Percentiles rank a stretch among this genome's conserved stretches.
These are phyloP conservation scores for Drosophila mayaguana DNA, from an alignment of 2,888 invertebrate genomes.

Conservation along the genomic window DNA sequence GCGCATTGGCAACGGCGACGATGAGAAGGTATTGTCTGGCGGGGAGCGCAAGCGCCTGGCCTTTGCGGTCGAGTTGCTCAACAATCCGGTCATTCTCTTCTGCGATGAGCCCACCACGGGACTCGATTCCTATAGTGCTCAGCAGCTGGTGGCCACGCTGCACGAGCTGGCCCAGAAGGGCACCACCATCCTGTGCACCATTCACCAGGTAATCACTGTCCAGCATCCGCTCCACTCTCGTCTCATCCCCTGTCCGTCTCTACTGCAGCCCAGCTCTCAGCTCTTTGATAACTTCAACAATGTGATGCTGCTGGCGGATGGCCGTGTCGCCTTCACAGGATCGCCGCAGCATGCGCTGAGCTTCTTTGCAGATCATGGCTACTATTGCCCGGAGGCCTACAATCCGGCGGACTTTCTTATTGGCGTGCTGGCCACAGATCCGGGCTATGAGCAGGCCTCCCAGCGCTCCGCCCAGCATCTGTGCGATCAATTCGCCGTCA, in stretches of 20 bases:
- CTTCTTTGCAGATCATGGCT: conserved; percentile 91
- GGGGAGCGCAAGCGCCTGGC: conserved; percentile 97
- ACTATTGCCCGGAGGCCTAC: conserved; percentile 91
- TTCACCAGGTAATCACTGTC: conserved; percentile 87
- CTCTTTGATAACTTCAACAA: conserved; percentile 93
- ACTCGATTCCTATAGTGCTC: conserved; percentile 95
- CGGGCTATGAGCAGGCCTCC: conserved; percentile 91
- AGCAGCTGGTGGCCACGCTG: conserved; percentile 91
- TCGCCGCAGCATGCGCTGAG: conserved; percentile 88
- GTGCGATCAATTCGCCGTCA: conserved; percentile 92
- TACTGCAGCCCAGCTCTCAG: conserved; percentile 91
- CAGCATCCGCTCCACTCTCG: no score
- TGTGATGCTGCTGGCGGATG: conserved; percentile 93
- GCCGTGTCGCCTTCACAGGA: conserved; percentile 94
- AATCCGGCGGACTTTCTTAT: conserved; percentile 97
- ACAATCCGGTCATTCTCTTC: conserved; percentile 95
- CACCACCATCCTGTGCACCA: conserved; percentile 95
- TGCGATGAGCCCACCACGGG: conserved; percentile 99
- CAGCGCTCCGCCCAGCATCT: conserved; percentile 89
- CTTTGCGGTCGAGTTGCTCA: conserved; percentile 95
- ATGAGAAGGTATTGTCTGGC: conserved; percentile 93
- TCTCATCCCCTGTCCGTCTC: background rate
- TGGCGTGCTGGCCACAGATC: conserved; percentile 91
- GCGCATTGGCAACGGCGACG: conserved; percentile 91
- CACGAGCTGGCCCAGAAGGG: conserved; percentile 90